Evolutionary conservation across 1,140 invertebrate genomes (phyloP).

Genomic region (Berghia stephanieae): DNA sequence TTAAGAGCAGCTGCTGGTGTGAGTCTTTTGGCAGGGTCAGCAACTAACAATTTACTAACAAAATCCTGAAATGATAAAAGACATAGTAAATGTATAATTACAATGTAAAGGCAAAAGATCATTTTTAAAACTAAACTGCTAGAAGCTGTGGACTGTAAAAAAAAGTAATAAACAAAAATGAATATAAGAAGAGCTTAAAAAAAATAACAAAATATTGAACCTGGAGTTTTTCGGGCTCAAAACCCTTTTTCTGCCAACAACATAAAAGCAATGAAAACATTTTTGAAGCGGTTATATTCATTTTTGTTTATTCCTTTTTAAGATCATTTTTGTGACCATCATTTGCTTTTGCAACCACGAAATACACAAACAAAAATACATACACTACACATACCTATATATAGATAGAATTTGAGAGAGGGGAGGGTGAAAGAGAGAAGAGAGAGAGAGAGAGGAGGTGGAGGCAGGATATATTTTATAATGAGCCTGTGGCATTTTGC

Average conservation of each 20-base stretch:
- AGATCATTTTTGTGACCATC: neutral
- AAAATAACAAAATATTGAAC: too few species aligned
- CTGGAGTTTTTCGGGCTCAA: too few species aligned
- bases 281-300: too few species aligned
- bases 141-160: neutral
- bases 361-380: neutral
- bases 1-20: slow-evolving; percentile 46
- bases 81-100: neutral
- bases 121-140: neutral
- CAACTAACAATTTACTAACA: slow-evolving; percentile 46
- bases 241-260: slow-evolving; percentile 5
- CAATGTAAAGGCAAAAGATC: neutral
- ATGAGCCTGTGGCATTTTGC: too few species aligned
- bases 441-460: neutral
- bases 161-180: too few species aligned
- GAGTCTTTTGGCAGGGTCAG: slow-evolving; percentile 52
- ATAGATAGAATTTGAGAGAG: neutral
- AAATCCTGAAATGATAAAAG: slow-evolving; percentile 44
- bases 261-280: too few species aligned
- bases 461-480: neutral
- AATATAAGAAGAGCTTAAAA: too few species aligned
- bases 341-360: neutral
- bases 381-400: neutral
- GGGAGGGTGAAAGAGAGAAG: too few species aligned
- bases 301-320: too few species aligned